A percentile compares a stretch with the other conserved stretches of the same genome.
phyloP scores from a whole-genome alignment of 2,113 vertebrate genomes.

The Tamias sibiricus region DNA sequence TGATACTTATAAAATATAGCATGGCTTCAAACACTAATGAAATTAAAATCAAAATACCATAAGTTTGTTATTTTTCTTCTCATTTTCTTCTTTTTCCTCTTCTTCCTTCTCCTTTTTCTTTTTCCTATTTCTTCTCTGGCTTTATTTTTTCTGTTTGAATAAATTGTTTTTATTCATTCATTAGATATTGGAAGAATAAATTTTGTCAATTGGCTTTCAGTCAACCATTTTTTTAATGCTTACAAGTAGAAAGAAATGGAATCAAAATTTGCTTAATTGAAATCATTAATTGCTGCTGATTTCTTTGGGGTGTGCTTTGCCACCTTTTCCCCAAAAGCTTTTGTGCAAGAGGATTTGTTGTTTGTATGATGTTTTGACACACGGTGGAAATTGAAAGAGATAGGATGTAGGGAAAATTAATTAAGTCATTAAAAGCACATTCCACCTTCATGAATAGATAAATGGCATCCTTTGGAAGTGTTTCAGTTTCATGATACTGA shows the following conservation, averaged over 20 bases:
- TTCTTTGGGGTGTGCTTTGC: background rate
- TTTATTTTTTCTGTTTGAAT: background rate
- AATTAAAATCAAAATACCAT: background rate
- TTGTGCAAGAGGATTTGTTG: too few relatives aligned
- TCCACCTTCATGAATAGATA: background rate
- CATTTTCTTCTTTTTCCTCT: too few relatives aligned
- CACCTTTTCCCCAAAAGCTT: background rate
- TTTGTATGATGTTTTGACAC: background rate
- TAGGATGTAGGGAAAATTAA: background rate
- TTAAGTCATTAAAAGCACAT: background rate
- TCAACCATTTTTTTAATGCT: background rate
- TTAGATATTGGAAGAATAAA: background rate
- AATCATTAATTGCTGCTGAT: background rate
- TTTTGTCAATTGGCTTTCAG: background rate
- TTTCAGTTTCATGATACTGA: too few relatives aligned
- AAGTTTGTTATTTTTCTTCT: background rate
- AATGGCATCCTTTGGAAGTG: background rate
- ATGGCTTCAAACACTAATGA: slow-evolving; percentile 70
- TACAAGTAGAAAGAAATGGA: background rate
- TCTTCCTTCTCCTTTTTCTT: too few relatives aligned
- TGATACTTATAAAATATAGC: slow-evolving; percentile 81
- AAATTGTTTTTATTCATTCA: background rate
- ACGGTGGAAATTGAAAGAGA: background rate
- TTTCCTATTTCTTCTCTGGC: background rate
- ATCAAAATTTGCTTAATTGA: slow-evolving; percentile 9